These are phyloP conservation scores for Eupelmus urozonus DNA, from an alignment of 2,888 invertebrate genomes.

Conservation along the genomic window DNA sequence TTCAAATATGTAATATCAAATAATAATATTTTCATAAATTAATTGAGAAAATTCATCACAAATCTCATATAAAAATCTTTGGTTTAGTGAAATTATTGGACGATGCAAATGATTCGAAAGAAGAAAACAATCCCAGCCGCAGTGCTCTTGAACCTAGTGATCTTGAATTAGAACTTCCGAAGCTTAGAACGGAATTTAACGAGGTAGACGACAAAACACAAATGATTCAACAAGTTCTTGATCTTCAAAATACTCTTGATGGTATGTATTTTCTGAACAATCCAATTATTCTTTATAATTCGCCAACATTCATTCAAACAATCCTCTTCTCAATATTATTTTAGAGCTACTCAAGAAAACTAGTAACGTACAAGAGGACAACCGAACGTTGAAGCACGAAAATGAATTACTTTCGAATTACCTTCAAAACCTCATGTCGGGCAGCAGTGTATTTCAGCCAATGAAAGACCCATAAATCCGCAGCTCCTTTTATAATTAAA, in stretches of 20 bases:
- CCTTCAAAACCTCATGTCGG: slow-evolving; percentile 12
- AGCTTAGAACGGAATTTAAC: no score
- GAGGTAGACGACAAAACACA: slow-evolving; percentile 2
- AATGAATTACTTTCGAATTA: background rate
- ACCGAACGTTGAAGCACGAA: background rate
- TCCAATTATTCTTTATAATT: no score
- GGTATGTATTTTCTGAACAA: slow-evolving; percentile 8
- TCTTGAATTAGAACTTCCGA: no score
- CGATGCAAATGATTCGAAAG: no score
- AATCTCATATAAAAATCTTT: no score
- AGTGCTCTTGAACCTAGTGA: background rate
- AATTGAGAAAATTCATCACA: no score
- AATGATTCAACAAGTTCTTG: slow-evolving; percentile 13
- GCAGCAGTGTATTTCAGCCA: slow-evolving; percentile 7
- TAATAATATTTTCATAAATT: no score
- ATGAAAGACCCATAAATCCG: no score
- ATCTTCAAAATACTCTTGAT: background rate
- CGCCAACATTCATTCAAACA: no score
- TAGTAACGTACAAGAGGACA: background rate
- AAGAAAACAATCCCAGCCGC: background rate
- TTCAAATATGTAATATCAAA: no score
- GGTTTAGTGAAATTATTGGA: no score
- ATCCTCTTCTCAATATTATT: slow-evolving; percentile 1
- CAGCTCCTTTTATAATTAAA: no score
- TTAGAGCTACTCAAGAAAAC: slow-evolving; percentile 9